Evolutionary conservation across 1,140 invertebrate species (phyloP), one percentile per base, ranked within the genome.

Genomic region (Drosophila varians): DNA sequence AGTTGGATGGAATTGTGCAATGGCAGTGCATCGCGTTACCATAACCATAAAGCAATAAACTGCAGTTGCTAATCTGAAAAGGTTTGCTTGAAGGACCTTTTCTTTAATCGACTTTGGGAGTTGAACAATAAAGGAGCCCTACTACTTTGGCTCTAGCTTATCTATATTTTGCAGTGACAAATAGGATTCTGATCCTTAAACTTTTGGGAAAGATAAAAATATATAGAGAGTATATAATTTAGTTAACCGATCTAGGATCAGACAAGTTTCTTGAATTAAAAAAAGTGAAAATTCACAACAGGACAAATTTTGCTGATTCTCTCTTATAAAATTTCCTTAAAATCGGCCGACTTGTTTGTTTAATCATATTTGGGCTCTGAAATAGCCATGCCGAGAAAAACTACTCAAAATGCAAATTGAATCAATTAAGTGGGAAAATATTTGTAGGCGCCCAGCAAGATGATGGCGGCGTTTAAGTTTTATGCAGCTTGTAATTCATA

Each of bases 351-450:
- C 45, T 64, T 61, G 25, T 64, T 66, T 45, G 16, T 14, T n/a
- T 34, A 25, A 31, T 26, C 12, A 14, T 8, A 9, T 64, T 64
- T 52, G 21, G 18, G 19, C 25, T 61, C 42, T 40, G 45, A 38
- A 60, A 60, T 18, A 40, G 61, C 23, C 1, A 7, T 26, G 18
- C 4, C 14, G 1, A 12, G 56, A 11, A 8, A 49, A 70, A 58
- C 65, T 51, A 70, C 65, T 70, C 46, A 71, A 23, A 48, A 70
- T 71, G 68, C 65, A 70, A 71, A 71, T 71, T 70, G 46, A 51
- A 45, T 31, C 57, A 68, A 66, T 68, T 69, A 68, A 55, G 49
- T 31, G 31, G 16, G 42, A 42, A 69, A 69, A 69, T 68, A 68
- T 66, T 65, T 66, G 38, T 8, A 23, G 19, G 18, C 62, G 42